phyloP scores from a whole-genome alignment of 2,797 vertebrate genomes.

The Fratercula arctica region DNA sequence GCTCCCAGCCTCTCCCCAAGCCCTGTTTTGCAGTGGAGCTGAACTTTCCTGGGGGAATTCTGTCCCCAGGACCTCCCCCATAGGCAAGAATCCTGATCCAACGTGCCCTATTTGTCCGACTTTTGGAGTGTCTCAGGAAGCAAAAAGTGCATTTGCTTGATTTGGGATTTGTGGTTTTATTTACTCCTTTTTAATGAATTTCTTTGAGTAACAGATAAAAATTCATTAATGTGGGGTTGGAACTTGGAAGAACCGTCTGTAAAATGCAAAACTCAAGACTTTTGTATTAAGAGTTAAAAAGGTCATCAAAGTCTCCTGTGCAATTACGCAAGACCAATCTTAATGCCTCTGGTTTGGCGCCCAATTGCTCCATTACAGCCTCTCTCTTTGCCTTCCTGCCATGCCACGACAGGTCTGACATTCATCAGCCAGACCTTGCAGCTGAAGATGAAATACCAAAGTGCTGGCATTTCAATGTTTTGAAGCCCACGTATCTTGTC shows the following conservation, averaged over 20 bases:
- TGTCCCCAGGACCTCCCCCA: background rate
- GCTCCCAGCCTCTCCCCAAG: background rate
- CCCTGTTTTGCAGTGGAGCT: background rate
- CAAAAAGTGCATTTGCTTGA: background rate
- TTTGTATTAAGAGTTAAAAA: background rate
- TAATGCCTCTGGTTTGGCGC: background rate
- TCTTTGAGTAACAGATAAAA: background rate
- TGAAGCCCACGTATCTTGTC: slow-evolving; percentile 2
- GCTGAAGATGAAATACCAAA: slow-evolving; percentile 35
- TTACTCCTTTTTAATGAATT: background rate
- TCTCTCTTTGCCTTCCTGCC: background rate
- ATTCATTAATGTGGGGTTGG: background rate
- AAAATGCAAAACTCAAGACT: background rate
- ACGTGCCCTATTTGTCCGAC: accelerated
- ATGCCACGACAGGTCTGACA: background rate
- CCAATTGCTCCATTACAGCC: background rate
- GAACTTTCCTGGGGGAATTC: background rate
- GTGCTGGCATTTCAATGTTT: background rate
- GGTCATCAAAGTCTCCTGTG: background rate
- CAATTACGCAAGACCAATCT: background rate
- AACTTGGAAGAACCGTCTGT: background rate
- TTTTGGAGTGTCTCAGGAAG: background rate
- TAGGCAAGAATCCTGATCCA: background rate
- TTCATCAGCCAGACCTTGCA: background rate
- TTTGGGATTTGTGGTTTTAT: background rate